Conservation (phyloP, 2,797 vertebrate species). For the Falco peregrinus region DNA sequence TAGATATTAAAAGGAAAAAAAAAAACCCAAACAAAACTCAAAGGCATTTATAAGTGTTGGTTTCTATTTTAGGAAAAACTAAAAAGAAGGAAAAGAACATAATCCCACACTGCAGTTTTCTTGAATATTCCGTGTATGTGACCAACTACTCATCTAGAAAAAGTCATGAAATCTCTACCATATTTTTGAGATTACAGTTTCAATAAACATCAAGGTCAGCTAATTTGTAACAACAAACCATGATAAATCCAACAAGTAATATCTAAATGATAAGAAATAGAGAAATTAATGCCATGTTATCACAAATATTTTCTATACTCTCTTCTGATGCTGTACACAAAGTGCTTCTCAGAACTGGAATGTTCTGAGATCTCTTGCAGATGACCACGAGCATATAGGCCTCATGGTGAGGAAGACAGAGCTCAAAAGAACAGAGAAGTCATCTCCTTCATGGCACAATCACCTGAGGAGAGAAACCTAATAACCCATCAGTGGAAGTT, state of each 20-base stretch:
- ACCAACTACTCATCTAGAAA: background rate
- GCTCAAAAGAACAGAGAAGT: background rate
- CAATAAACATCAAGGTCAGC: background rate
- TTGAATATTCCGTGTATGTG: background rate
- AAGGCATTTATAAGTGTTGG: background rate
- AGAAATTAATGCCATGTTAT: background rate
- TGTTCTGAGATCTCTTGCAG: background rate
- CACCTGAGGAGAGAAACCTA: background rate
- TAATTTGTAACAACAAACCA: background rate
- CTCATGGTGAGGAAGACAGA: accelerated
- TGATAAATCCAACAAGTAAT: background rate
- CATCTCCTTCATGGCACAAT: background rate
- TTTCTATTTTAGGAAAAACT: background rate
- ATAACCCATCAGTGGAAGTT: background rate
- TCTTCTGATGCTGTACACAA: background rate
- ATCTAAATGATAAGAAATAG: background rate
- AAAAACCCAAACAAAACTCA: background rate
- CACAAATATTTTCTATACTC: background rate
- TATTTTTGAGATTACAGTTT: background rate
- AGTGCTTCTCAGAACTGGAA: background rate
- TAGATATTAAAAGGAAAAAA: background rate
- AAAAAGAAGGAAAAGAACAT: background rate
- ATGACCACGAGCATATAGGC: background rate
- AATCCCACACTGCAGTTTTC: background rate
- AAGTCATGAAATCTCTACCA: background rate